Conservation (phyloP, 1,140 invertebrate genomes). For the Ceratoteleas bidentatus region DNA sequence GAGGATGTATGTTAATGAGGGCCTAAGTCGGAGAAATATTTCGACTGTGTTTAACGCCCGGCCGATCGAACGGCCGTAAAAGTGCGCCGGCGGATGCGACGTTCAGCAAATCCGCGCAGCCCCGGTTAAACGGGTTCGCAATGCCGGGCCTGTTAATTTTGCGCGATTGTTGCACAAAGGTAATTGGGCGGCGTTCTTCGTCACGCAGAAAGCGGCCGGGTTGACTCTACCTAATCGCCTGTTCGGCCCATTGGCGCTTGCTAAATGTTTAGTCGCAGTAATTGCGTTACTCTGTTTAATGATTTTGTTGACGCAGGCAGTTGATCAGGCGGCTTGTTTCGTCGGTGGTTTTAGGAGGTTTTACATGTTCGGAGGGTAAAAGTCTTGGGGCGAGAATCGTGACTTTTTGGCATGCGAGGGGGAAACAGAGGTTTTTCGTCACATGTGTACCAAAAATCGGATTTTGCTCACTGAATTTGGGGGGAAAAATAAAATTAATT, state of each 20-base stretch:
- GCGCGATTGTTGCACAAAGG: not conserved
- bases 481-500: too few species aligned
- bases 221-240: not conserved
- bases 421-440: too few species aligned
- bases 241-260: not conserved
- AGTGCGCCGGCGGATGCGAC: not conserved
- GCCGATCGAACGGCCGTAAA: not conserved
- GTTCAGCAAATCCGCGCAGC: not conserved
- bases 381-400: too few species aligned
- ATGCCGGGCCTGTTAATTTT: conserved; percentile 1
- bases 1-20: conserved; percentile 35
- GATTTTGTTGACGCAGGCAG: not conserved
- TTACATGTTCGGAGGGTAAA: too few species aligned
- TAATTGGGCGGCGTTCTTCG: conserved; percentile 1
- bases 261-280: not conserved
- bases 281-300: not conserved
- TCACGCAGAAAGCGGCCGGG: not conserved
- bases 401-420: too few species aligned
- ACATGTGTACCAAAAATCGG: too few species aligned
- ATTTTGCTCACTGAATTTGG: too few species aligned
- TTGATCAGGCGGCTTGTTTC: too few species aligned
- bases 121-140: not conserved
- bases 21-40: conserved; percentile 17
- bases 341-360: too few species aligned
- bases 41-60: not conserved